phyloP scores from a whole-genome alignment of 37 sponge, comb jelly and placozoan species.

The Lycopodina hypogea region DNA sequence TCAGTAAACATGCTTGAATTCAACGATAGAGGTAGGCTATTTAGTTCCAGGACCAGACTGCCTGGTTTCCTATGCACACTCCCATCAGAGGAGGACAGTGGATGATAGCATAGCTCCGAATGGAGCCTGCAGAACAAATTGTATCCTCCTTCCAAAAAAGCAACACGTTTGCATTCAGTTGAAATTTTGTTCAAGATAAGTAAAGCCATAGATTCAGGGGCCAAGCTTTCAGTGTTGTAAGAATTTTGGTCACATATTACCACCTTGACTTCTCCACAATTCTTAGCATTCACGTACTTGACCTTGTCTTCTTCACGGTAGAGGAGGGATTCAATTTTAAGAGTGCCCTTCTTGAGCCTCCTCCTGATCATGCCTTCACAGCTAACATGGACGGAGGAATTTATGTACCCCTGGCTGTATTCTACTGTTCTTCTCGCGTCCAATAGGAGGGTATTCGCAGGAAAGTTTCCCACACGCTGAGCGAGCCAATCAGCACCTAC shows the following conservation, averaged over 20 bases:
- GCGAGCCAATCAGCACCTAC: constrained; percentile 41
- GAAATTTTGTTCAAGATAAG: constrained; percentile 41
- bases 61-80: constrained; percentile 41
- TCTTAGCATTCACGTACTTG: constrained; percentile 43
- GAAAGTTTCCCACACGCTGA: constrained; percentile 6
- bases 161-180: constrained; percentile 56
- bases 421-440: constrained; percentile 43
- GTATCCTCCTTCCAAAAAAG: constrained; percentile 52
- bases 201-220: constrained; percentile 20
- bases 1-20: not conserved
- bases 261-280: constrained; percentile 41
- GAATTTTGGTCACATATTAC: constrained; percentile 54
- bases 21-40: constrained; percentile 15
- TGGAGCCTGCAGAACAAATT: constrained; percentile 15
- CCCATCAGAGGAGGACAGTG: constrained; percentile 1
- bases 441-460: constrained; percentile 29
- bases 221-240: not conserved
- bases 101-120: constrained; percentile 27
- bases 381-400: constrained; percentile 45
- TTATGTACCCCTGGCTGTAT: constrained; percentile 49
- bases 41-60: constrained; percentile 50
- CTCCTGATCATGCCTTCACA: constrained; percentile 49
- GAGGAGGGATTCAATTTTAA: constrained; percentile 54
- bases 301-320: constrained; percentile 42
- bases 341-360: constrained; percentile 56